phyloP scores from a whole-genome alignment of 2,797 vertebrate species.

The Sebastolobus altivelis region DNA sequence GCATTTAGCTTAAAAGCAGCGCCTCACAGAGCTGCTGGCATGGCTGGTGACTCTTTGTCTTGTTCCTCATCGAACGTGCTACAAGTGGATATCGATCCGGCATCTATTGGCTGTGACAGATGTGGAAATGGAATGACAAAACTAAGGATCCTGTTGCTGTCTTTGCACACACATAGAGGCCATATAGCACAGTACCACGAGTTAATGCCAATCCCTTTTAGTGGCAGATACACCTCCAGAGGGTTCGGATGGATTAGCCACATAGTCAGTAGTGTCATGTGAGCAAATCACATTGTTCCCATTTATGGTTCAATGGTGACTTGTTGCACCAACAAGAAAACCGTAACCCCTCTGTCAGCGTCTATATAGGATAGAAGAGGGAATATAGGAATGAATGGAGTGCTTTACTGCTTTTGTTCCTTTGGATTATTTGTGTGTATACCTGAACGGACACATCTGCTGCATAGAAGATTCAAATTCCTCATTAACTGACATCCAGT shows the following conservation, averaged over 20 bases:
- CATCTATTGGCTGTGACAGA: conserved; percentile 36
- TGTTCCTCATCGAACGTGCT: conserved; percentile 1
- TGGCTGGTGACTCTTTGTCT: background rate
- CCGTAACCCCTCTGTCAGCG: conserved; percentile 51
- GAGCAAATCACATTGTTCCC: conserved; percentile 43
- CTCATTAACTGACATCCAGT: background rate
- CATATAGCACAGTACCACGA: conserved; percentile 26
- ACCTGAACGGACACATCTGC: background rate
- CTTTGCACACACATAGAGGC: conserved; percentile 10
- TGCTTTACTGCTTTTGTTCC: conserved; percentile 9
- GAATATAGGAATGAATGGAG: background rate
- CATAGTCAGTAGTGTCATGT: conserved; percentile 30
- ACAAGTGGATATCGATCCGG: conserved; percentile 20
- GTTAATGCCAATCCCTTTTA: conserved; percentile 45
- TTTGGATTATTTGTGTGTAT: conserved; percentile 7
- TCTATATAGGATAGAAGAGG: background rate
- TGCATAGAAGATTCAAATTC: background rate
- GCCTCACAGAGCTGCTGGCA: background rate
- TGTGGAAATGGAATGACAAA: conserved; percentile 51
- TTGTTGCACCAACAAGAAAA: conserved; percentile 54
- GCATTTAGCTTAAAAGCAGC: background rate
- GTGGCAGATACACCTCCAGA: conserved; percentile 34
- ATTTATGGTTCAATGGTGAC: conserved; percentile 36
- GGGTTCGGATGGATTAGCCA: conserved; percentile 50
- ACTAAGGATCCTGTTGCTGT: conserved; percentile 14